These are phyloP conservation scores for Drosophila mimetica DNA, from an alignment of 2,888 invertebrate genomes.

Conservation along the genomic window DNA sequence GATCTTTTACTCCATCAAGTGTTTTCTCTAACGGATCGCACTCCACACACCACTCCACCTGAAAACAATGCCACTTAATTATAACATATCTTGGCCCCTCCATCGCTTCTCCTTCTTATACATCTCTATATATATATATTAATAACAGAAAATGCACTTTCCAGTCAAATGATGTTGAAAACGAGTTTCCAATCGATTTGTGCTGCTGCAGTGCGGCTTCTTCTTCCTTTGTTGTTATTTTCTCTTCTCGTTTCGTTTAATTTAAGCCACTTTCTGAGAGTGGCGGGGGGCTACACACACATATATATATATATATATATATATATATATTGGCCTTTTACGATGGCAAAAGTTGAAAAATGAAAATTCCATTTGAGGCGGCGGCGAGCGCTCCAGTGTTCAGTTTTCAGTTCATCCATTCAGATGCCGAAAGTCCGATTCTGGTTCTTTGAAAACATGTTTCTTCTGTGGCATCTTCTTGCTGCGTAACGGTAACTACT, in stretches of 20 bases:
- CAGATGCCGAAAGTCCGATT: slow-evolving; percentile 20
- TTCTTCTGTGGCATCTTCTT: slow-evolving; percentile 40
- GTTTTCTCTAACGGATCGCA: slow-evolving; percentile 39
- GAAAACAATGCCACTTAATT: slow-evolving; percentile 71
- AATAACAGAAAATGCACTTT: slow-evolving; percentile 64
- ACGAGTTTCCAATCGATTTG: slow-evolving; percentile 44
- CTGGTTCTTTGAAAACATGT: slow-evolving; percentile 41
- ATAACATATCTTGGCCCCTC: slow-evolving; percentile 65
- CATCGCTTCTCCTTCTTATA: slow-evolving; percentile 11
- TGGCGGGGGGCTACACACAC: not conserved
- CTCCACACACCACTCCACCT: slow-evolving; percentile 8
- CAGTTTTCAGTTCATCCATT: slow-evolving; percentile 8
- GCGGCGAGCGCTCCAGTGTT: not conserved
- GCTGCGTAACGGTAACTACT: slow-evolving; percentile 79
- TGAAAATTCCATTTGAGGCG: slow-evolving; percentile 30
- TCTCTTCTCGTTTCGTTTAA: slow-evolving; percentile 51
- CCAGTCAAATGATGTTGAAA: slow-evolving; percentile 37
- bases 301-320: slow-evolving; percentile 10
- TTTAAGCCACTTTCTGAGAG: slow-evolving; percentile 64
- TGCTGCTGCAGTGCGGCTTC: slow-evolving; percentile 16
- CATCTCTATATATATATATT: slow-evolving; percentile 48
- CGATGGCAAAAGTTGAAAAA: slow-evolving; percentile 15
- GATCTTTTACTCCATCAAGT: slow-evolving; percentile 13
- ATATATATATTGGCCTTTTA: slow-evolving; percentile 15
- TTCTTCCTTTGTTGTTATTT: slow-evolving; percentile 17